Percentiles rank a stretch among this genome's conserved stretches.
Conservation (phyloP, 1,140 invertebrate species). For the Lutraria rhynchaena region DNA sequence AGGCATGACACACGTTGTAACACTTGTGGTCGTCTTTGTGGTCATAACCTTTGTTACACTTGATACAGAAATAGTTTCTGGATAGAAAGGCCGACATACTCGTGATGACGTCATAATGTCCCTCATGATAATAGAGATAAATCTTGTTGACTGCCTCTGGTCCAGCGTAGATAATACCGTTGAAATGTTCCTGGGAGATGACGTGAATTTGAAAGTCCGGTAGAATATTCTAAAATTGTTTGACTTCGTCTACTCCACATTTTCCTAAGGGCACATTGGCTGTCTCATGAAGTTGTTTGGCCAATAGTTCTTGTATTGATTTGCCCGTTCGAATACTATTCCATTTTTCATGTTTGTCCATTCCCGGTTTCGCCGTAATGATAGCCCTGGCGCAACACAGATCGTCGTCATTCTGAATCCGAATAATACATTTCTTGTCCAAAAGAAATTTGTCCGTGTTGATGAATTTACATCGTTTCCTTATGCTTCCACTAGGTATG, state of each 20-base stretch:
- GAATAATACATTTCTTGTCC: constrained; percentile 12
- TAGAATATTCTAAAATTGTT: not conserved
- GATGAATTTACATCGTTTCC: constrained; percentile 12
- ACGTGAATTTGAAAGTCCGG: constrained; percentile 3
- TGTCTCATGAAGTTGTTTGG: constrained; percentile 6
- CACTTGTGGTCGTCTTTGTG: constrained; percentile 29
- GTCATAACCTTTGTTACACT: constrained; percentile 39
- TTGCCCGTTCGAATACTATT: not conserved
- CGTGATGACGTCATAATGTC: constrained; percentile 50
- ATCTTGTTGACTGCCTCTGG: not conserved
- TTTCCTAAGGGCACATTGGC: not conserved
- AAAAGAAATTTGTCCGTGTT: constrained; percentile 5
- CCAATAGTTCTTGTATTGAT: not conserved
- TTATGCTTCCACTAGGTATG: not conserved
- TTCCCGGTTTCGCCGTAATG: not conserved
- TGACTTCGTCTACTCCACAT: not conserved
- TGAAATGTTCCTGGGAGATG: not conserved
- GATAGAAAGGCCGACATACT: constrained; percentile 25
- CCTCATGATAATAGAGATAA: constrained; percentile 43
- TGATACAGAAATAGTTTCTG: constrained; percentile 26
- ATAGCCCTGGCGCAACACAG: constrained; percentile 29
- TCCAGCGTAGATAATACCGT: constrained; percentile 1
- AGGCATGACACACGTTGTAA: constrained; percentile 15
- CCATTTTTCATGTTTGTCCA: constrained; percentile 14
- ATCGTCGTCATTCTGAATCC: constrained; percentile 30